Base-by-base conservation (phyloP, 2,888 invertebrate species). In the Eurytoma adleriae region DNA sequence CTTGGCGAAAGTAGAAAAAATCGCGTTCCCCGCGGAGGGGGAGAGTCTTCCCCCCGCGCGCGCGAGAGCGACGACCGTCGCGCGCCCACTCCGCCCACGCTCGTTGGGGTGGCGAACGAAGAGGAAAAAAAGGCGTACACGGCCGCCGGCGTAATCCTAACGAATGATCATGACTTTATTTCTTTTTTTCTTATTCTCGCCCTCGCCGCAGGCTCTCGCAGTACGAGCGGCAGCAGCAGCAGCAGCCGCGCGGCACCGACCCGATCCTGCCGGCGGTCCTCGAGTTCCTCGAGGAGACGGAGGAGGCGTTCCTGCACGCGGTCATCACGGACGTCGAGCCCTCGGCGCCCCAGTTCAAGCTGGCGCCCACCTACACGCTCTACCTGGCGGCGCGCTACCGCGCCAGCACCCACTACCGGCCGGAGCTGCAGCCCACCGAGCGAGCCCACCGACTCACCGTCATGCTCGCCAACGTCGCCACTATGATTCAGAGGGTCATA, bases 291-390 rank as follows among this genome's bases (percentile, higher is more conserved):
- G 98, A 99, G 91, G 97, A 97, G 85, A 96, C 96, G 27, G 99
- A 99, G 92, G 97, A 98, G 89, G 95, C 96, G 85, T 97, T 99
- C 91, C 92, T 99, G 71, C 95, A 96, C 81, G 95, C 96, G 61
- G 96, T 98, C 83, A 95, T 98, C 88, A 94, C 96, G 54, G 95
- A 98, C 84, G 93, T 98, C 84, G 98, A 97, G 90, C 97, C 97
- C 16, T 95, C 95, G 89, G 94, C 95, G 80, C 96, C 96, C 14
- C 96, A 97, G 85, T 99, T 99, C 92, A 98, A 98, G 89, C 93
- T 99, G 82, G 97, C 99, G 0, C 99, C 99, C 0, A 98, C 99
- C 40, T 99, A 99, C 92, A 96, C 98, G 2, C 93, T 99, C 30
- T 99, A 99, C 91, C 93, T 99, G 89, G 97, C 98, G 85, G 96